Conservation (phyloP, 2,888 invertebrate genomes). For the Calephelis perditalis region DNA sequence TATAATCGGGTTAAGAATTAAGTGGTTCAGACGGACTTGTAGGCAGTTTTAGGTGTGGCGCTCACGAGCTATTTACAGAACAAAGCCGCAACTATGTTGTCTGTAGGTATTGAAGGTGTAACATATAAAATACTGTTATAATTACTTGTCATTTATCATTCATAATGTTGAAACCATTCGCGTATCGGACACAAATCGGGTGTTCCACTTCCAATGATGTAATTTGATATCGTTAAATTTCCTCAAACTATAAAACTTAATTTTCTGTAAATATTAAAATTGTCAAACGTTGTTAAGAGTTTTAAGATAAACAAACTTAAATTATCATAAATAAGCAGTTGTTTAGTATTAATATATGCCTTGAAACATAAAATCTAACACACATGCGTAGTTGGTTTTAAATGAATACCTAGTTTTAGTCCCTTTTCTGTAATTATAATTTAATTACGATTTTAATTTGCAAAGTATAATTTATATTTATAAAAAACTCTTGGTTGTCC, state of each 20-base stretch:
- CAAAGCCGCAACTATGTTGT: constrained; percentile 13
- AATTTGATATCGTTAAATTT: constrained; percentile 6
- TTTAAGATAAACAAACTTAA: constrained; percentile 2
- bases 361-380: constrained; percentile 5
- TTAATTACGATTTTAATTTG: neutral
- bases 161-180: constrained; percentile 1
- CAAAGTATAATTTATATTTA: no score
- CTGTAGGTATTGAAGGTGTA: constrained; percentile 7
- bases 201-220: constrained; percentile 8
- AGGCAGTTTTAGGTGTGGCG: constrained; percentile 58
- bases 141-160: constrained; percentile 5
- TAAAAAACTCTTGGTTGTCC: no score
- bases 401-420: neutral
- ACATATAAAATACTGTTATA: constrained; percentile 8
- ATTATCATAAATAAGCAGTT: constrained; percentile 11
- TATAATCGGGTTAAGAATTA: constrained; percentile 48
- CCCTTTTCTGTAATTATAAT: neutral
- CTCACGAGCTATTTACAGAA: constrained; percentile 49
- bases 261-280: constrained; percentile 4
- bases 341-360: constrained; percentile 7
- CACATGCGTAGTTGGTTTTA: constrained; percentile 2
- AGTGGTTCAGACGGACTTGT: constrained; percentile 59
- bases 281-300: constrained; percentile 2
- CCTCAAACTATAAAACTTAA: constrained; percentile 6
- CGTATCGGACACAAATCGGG: neutral